A percentile compares a stretch with the other conserved stretches of the same genome.
These are phyloP conservation scores for Apocheima hispidaria DNA, from an alignment of 2,888 invertebrate genomes.

Conservation along the genomic window DNA sequence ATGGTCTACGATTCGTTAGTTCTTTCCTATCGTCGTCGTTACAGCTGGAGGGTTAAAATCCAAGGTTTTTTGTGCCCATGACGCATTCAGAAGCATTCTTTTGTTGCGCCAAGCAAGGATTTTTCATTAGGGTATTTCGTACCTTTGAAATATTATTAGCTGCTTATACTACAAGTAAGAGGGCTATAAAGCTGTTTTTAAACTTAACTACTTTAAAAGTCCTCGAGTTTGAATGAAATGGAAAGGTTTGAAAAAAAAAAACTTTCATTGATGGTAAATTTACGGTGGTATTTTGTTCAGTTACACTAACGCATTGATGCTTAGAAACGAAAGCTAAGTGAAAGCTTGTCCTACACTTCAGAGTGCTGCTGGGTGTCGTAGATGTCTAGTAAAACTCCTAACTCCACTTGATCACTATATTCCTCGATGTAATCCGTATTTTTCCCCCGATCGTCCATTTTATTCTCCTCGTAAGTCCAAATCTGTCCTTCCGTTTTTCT, in stretches of 20 bases:
- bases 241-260: constrained; percentile 21
- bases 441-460: no score
- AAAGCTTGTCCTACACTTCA: no score
- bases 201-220: constrained; percentile 58
- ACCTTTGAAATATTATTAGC: constrained; percentile 78
- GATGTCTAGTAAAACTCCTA: no score
- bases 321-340: no score
- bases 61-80: constrained; percentile 71
- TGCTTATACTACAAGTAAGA: constrained; percentile 53
- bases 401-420: no score
- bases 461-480: no score
- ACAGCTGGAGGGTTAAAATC: constrained; percentile 58
- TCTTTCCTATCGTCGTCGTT: constrained; percentile 61
- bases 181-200: constrained; percentile 66
- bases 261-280: constrained; percentile 33
- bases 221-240: constrained; percentile 53
- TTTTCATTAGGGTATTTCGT: constrained; percentile 79
- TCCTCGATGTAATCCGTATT: no score
- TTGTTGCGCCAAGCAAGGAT: constrained; percentile 72
- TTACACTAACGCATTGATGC: no score
- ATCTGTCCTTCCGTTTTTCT: no score
- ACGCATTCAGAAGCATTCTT: constrained; percentile 74
- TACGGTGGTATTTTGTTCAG: neutral
- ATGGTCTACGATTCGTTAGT: constrained; percentile 61
- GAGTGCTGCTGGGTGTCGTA: no score